Evolutionary conservation across 2,888 invertebrate species (phyloP), one percentile per base, ranked within the genome.

Genomic region (Drosophila neotestacea): DNA sequence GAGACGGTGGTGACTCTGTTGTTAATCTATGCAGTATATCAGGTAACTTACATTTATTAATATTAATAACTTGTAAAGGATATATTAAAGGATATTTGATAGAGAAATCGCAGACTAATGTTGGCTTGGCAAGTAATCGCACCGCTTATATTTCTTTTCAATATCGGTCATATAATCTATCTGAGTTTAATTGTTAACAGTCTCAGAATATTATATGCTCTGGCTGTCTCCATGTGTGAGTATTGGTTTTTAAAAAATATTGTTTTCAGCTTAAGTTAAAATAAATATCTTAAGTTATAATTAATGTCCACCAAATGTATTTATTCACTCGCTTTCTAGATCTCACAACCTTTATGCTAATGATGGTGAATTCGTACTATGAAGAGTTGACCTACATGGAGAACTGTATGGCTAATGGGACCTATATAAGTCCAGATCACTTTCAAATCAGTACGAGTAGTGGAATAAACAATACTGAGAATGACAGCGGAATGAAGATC

Each of bases 291-390:
- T 16, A 1, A 16, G 16, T 16, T 16, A 16, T 16, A 16, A 16
- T 16, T 16, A 1, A 16, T 16, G 0, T 16, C 16, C 16, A 16
- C 1, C 1, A 16, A 16, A 16, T 16, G 16, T 16, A 16, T 16
- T 3, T 1, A 22, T 22, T 22, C 22, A 22, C 2, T 22, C 1
- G 11, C 6, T 51, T 1, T 4, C 11, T 42, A 67, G 67, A 60
- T 50, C n/a, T 61, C 0, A 10, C 32, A 5, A 55, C 50, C n/a
- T 61, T 44, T 38, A 50, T 41, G 6, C 22, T 67, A 2, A 50
- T 67, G 61, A 1, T 67, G 36, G 30, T 56, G 4, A 42, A 60
- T 32, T 67, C 67, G 6, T 61, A 44, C 30, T 55, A 55, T 10
- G 61, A 61, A 9, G 55, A 61, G 5, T 22, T 67, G 32, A 36